Evolutionary conservation across 2,888 invertebrate species (phyloP), one percentile per base, ranked within the genome.

Genomic region (Agrochola lota): DNA sequence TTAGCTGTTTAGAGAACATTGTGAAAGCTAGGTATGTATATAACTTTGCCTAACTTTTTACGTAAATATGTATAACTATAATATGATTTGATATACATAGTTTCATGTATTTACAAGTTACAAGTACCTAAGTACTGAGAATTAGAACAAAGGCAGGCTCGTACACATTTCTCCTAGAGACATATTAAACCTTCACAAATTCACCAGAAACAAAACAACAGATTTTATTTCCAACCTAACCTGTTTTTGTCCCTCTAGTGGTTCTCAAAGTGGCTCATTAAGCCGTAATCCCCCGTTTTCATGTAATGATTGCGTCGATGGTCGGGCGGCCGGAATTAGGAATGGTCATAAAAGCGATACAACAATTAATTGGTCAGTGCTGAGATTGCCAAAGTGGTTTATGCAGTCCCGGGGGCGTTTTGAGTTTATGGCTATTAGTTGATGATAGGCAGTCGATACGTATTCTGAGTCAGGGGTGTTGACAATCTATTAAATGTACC

Each of bases 281-380:
- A 76, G 73, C 70, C 26, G 63, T 78, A 83, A 85, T 80, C 84
- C 74, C 43, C 67, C 79, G 75, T 78, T 82, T 74, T 71, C 75
- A 69, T 78, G 79, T 89, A 89, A 90, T 86, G 81, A 88, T 83
- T 80, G 77, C 82, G 83, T 74, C 85, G 79, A 86, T 86, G 83
- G 79, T 64, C 74, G 75, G 59, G 77, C 59, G 70, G 59, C 73
- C 69, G 81, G 86, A 81, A 88, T 90, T 90, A 87, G 86, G 78
- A 77, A 76, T 84, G 88, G 67, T 83, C 89, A 89, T 90, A 90
- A 90, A 90, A 86, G 81, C 85, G 84, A 90, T 88, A 90, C 87
- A 88, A 78, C 80, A 88, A 90, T 88, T 90, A 90, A 90, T 90
- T 86, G 87, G 80, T 74, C 70, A 12, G 60, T 70, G 62, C 83